A percentile compares a stretch with the other conserved stretches of the same genome.
These are phyloP conservation scores for Halcyon malimbica DNA, from an alignment of 2,113 vertebrate species.

Conservation along the genomic window DNA sequence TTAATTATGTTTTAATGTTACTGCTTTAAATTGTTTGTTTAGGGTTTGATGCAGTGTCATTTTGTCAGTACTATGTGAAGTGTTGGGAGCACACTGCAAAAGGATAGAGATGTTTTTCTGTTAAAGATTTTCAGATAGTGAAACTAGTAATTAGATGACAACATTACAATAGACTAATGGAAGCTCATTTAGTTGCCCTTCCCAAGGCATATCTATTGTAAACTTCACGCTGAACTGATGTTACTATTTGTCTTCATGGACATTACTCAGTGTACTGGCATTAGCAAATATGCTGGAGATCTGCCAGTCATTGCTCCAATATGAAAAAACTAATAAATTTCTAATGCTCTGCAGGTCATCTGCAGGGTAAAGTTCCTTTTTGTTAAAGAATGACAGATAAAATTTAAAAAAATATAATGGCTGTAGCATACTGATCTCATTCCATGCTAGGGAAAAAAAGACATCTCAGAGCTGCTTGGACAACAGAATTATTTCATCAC, in stretches of 20 bases:
- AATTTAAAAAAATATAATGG: neutral
- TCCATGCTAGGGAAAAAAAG: neutral
- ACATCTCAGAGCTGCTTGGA: neutral
- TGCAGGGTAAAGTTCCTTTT: neutral
- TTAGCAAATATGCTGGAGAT: neutral
- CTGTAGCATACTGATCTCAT: neutral
- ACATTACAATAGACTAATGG: neutral
- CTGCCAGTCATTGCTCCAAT: neutral
- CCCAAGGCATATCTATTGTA: neutral
- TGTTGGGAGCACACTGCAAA: neutral
- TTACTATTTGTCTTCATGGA: slow-evolving; percentile 7
- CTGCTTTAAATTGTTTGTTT: slow-evolving; percentile 28
- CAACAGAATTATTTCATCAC: neutral
- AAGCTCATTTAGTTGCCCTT: slow-evolving; percentile 27
- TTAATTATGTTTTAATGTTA: slow-evolving; percentile 44
- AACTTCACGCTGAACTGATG: slow-evolving; percentile 36
- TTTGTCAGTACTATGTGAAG: neutral
- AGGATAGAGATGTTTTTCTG: neutral
- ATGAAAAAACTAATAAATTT: neutral
- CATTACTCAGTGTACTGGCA: neutral
- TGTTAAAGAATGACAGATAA: neutral
- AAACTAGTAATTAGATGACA: slow-evolving; percentile 38
- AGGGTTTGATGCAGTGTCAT: neutral
- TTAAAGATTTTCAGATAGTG: neutral
- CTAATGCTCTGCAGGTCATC: neutral